phyloP scores from a whole-genome alignment of 2,113 vertebrate genomes.

The Neodon shergylaensis region DNA sequence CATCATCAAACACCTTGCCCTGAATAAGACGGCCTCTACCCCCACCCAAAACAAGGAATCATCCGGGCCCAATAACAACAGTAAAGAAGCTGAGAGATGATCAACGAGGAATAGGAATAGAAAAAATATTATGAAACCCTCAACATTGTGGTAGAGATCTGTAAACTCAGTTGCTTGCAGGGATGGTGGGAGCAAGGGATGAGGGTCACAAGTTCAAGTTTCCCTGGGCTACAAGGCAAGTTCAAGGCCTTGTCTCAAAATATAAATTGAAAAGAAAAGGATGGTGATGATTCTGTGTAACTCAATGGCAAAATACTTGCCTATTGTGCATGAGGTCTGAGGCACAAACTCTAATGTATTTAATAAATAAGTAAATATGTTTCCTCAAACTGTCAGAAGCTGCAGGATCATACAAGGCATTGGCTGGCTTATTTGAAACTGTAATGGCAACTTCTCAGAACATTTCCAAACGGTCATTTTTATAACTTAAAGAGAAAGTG shows the following conservation, averaged over 20 bases:
- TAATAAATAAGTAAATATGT: not conserved
- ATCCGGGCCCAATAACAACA: accelerated
- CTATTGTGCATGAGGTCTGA: not conserved
- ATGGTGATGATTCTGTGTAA: not conserved
- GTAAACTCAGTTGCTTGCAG: not conserved
- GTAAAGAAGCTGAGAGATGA: not conserved
- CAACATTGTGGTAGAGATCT: not conserved
- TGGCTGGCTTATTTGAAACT: not conserved
- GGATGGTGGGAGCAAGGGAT: too few relatives aligned
- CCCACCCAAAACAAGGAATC: accelerated
- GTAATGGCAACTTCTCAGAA: not conserved
- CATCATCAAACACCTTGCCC: accelerated
- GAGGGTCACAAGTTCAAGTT: not conserved
- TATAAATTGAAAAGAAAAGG: not conserved
- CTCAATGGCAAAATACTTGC: not conserved
- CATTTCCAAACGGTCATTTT: not conserved
- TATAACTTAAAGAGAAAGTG: not conserved
- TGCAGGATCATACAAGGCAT: too few relatives aligned
- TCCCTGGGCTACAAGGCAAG: not conserved
- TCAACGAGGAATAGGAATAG: not conserved
- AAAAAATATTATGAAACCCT: not conserved
- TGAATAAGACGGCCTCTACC: not conserved
- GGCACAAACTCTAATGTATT: not conserved
- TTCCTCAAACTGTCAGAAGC: not conserved
- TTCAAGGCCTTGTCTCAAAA: not conserved